These are phyloP conservation scores for Acanthosepion pharaonis DNA, from an alignment of 2,888 invertebrate species.

Conservation along the genomic window DNA sequence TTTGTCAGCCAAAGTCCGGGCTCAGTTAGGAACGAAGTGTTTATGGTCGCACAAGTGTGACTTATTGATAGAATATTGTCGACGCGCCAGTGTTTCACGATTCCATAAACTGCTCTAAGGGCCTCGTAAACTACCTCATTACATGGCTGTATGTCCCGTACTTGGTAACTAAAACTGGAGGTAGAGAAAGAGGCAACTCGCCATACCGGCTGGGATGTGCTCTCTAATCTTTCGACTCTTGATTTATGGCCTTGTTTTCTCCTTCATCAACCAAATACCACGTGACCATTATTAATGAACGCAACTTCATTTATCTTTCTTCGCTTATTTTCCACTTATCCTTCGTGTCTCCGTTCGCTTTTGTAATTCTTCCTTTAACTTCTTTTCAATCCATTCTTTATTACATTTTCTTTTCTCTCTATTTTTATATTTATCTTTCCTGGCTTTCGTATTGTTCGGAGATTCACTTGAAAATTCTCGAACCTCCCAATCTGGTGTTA, in stretches of 20 bases:
- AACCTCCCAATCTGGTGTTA: too few relatives aligned
- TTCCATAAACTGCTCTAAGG: slow-evolving; percentile 38
- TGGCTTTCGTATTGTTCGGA: too few relatives aligned
- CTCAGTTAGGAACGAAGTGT: neutral
- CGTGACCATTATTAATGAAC: slow-evolving; percentile 33
- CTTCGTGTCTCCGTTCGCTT: neutral
- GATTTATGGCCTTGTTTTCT: neutral
- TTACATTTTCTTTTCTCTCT: neutral
- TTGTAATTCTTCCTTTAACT: neutral
- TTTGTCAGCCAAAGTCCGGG: neutral
- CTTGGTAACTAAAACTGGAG: slow-evolving; percentile 24
- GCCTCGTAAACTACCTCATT: slow-evolving; percentile 39
- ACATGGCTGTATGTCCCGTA: slow-evolving; percentile 2
- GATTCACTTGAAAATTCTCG: too few relatives aligned
- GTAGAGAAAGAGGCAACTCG: neutral
- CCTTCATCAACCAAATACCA: neutral
- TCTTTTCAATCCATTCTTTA: neutral
- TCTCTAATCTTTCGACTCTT: neutral
- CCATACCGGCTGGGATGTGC: neutral
- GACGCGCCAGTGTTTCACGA: slow-evolving; percentile 24
- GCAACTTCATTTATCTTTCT: neutral
- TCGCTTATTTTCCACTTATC: neutral
- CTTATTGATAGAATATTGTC: slow-evolving; percentile 46
- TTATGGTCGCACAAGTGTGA: slow-evolving; percentile 39
- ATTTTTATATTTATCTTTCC: too few relatives aligned